Percentiles rank a stretch among this genome's conserved stretches.
phyloP scores from a whole-genome alignment of 2,113 vertebrate genomes.

The Ranitomeya variabilis region DNA sequence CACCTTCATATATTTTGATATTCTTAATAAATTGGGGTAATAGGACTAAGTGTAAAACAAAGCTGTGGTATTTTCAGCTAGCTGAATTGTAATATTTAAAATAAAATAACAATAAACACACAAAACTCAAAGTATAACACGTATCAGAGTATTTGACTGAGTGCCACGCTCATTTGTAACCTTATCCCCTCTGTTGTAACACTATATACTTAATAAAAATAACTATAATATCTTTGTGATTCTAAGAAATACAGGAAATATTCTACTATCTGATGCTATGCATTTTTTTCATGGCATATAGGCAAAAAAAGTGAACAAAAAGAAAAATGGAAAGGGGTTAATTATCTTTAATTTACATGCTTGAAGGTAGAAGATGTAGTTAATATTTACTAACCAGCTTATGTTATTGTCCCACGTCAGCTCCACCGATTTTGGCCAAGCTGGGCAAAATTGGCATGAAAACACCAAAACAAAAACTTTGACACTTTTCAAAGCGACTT shows the following conservation, averaged over 20 bases:
- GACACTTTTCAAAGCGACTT: no score
- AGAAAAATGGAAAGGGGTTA: no score
- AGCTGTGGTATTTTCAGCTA: not conserved
- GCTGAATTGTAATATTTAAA: not conserved
- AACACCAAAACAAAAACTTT: no score
- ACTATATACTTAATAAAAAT: not conserved
- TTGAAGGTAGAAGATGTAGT: no score
- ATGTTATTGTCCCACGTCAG: no score
- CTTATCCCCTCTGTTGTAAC: not conserved
- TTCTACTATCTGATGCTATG: not conserved
- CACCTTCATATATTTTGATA: constrained; percentile 12
- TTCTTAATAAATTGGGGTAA: not conserved
- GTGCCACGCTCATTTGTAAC: not conserved
- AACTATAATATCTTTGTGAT: not conserved
- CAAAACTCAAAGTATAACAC: not conserved
- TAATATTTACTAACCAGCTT: no score
- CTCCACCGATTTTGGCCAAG: no score
- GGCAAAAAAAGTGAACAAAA: no score
- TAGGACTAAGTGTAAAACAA: not conserved
- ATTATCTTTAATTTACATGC: no score
- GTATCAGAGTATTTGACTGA: not conserved
- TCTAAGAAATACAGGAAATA: not conserved
- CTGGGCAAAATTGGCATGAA: no score
- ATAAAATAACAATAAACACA: not conserved
- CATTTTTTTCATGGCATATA: not conserved